Evolutionary conservation across 2,797 vertebrate species (phyloP).

Genomic region (Hypotaenidia philippensis): DNA sequence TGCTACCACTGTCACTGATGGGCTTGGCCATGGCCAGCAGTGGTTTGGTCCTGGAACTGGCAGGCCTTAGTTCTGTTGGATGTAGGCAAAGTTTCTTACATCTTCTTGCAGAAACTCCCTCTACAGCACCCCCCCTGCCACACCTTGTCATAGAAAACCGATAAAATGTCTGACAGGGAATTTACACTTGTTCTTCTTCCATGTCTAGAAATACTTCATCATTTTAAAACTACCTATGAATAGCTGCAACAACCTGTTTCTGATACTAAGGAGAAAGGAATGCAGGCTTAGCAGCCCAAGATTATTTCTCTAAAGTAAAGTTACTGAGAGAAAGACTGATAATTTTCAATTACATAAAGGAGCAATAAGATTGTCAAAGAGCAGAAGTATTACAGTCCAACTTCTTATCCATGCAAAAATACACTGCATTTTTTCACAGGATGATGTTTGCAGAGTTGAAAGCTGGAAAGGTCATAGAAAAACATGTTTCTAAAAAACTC

Average conservation of each 20-base stretch:
- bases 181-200: background rate
- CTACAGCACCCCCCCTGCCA: no score
- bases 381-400: background rate
- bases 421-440: conserved; percentile 15
- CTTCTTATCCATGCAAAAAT: background rate
- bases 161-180: background rate
- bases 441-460: background rate
- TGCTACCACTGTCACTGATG: no score
- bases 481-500: background rate
- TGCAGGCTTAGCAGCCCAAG: background rate
- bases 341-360: background rate
- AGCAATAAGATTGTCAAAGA: background rate
- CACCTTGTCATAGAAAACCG: no score
- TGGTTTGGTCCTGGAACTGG: no score
- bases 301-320: background rate
- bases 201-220: background rate
- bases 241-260: background rate
- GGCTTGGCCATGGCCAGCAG: no score
- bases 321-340: background rate
- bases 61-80: no score
- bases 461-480: conserved; percentile 16
- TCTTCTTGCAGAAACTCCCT: no score
- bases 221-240: background rate
- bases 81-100: no score
- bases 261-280: background rate